These are phyloP conservation scores for Heteromormyrus szaboi DNA, from an alignment of 2,797 vertebrate species.

Conservation along the genomic window DNA sequence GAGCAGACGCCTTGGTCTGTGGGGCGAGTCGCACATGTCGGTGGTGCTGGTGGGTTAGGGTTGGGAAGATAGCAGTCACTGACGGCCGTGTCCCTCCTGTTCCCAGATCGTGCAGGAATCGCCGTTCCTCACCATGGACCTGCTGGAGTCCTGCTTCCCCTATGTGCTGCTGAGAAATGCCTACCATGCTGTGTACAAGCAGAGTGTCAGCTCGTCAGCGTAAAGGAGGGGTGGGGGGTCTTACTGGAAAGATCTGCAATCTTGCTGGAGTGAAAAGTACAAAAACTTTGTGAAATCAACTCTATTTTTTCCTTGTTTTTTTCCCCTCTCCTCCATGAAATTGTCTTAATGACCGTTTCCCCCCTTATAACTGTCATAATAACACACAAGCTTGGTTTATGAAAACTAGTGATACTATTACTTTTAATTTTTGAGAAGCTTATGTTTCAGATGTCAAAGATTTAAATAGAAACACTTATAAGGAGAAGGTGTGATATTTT, in stretches of 20 bases:
- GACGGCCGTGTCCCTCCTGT: slow-evolving; percentile 28
- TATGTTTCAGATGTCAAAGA: slow-evolving; percentile 51
- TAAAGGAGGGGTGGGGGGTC: slow-evolving; percentile 61
- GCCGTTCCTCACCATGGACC: slow-evolving; percentile 77
- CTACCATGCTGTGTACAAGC: slow-evolving; percentile 79
- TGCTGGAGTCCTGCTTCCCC: slow-evolving; percentile 77
- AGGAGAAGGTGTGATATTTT: slow-evolving; percentile 33
- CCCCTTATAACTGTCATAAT: slow-evolving; percentile 63
- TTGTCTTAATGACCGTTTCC: slow-evolving; percentile 66
- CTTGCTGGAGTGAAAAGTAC: slow-evolving; percentile 58
- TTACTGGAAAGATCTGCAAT: slow-evolving; percentile 57
- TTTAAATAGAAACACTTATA: slow-evolving; percentile 42
- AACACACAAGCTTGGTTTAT: slow-evolving; percentile 66
- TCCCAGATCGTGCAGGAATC: slow-evolving; percentile 77
- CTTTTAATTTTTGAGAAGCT: slow-evolving; percentile 51
- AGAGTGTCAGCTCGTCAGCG: slow-evolving; percentile 71
- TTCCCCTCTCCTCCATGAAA: slow-evolving; percentile 49
- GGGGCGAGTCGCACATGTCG: background rate
- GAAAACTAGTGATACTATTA: slow-evolving; percentile 55
- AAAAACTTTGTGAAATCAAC: slow-evolving; percentile 1
- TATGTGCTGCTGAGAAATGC: slow-evolving; percentile 76
- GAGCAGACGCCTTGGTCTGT: background rate
- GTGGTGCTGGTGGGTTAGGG: background rate
- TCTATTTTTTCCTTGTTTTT: slow-evolving; percentile 32
- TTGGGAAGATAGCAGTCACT: background rate